Evolutionary conservation across 2,888 invertebrate species (phyloP).

Genomic region (Hydroisotoma schaefferi): DNA sequence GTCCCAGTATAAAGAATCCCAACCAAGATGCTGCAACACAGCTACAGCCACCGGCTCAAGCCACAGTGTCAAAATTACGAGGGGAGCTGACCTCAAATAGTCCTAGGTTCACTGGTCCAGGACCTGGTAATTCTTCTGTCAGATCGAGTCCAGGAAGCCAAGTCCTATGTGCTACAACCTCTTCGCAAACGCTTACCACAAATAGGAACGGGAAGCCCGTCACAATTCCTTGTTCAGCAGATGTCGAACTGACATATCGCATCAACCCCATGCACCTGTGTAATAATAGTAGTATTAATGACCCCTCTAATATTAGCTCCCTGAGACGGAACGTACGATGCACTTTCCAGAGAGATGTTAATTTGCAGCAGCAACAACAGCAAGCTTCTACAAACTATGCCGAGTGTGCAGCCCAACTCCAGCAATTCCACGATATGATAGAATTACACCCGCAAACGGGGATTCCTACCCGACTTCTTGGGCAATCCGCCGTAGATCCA

Average conservation of each 20-base stretch:
- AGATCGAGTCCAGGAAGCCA: background rate
- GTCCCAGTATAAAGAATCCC: conserved; percentile 26
- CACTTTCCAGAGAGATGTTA: conserved; percentile 10
- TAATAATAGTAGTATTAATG: background rate
- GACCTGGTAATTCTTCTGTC: background rate
- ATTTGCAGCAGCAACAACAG: conserved; percentile 22
- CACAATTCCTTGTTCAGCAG: conserved; percentile 9
- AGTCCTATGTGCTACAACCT: conserved; percentile 5
- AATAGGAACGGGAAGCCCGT: conserved; percentile 8
- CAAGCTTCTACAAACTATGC: conserved; percentile 8
- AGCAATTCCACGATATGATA: conserved; percentile 16
- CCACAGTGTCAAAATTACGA: background rate
- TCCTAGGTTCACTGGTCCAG: background rate
- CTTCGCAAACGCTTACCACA: conserved; percentile 9
- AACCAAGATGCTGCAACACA: background rate
- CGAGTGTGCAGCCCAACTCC: background rate
- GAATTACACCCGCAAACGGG: conserved; percentile 12
- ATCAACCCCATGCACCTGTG: conserved; percentile 12
- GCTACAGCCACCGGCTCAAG: background rate
- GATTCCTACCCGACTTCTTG: background rate
- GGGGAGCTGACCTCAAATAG: background rate
- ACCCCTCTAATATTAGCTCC: background rate
- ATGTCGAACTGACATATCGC: conserved; percentile 14
- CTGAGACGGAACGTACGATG: background rate
- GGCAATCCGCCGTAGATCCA: conserved; percentile 5